Base-by-base conservation (phyloP, 2,888 invertebrate species). In the Sycophila texana region DNA sequence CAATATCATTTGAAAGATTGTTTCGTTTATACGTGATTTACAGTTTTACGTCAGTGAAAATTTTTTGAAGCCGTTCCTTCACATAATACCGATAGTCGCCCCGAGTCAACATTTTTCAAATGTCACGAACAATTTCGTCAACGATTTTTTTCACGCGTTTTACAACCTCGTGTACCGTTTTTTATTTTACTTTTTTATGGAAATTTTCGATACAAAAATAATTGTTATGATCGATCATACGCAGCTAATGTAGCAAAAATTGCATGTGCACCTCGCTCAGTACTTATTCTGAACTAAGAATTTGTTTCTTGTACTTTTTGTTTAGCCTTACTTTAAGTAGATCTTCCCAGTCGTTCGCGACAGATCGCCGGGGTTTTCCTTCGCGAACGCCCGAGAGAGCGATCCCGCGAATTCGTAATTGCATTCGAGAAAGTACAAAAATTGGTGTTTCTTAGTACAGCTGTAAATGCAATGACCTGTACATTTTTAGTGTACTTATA, bases 121-220 rank as follows among this genome's bases (percentile, higher is more conserved):
- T 18, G 22, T 47, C 4, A 58, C 51, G n/a, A 72, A 79, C 49
- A 68, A 68, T 76, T 71, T 63, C 18, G 53, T 60, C 49, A 68
- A 76, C 79, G 51, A 79, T 79, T 72, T 71, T 75, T 75, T 79
- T 72, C 55, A 57, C 47, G 20, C 53, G 20, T 71, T 63, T 66
- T 53, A 51, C 53, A 57, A 72, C 68, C 76, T 74, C 49, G 14
- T 30, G 58, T n/a, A 39, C 39, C 39, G 39, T 39, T 39, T 39
- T 39, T 39, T 39, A 39, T 39, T 51, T 53, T 70, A n/a, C 39
- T 39, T 63, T 67, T 67, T 61, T 26, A 70, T 39, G 66, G 77
- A 77, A 47, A 39, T 47, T 14, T 74, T 70, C 22, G 65, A 74
- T 81, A 81, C 47, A 81, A 81, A 81, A 81, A 81, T 81, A 81